Base-by-base conservation (phyloP, 2,888 invertebrate genomes). In the Eumerus sabulonum region DNA sequence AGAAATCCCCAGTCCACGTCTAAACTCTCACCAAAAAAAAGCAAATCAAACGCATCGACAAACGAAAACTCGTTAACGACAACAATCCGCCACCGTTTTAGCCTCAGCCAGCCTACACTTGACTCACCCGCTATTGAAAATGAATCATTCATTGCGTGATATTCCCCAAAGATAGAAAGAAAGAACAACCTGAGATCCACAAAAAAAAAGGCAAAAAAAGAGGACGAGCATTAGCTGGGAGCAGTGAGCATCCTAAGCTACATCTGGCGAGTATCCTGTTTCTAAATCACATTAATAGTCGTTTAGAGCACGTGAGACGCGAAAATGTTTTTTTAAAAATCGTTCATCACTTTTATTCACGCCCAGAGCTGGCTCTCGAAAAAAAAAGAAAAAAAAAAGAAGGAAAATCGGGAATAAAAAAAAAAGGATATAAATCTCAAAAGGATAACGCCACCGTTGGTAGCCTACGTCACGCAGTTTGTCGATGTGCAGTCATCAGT, bases 301-400 rank as follows among this genome's bases (percentile, higher is more conserved):
- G 79, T 79, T 79, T 74, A 74, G 79, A 79, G 74, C 79, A 79
- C 79, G 79, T 79, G 79, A 74, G 74, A 64, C 68, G 64, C 74
- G 79, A 71, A 84, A 84, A 83, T 83, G 83, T 76, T 63, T 77
- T 82, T 83, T 84, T 81, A 82, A 83, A 81, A 83, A 79, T 60
- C 83, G 82, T 83, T 83, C 83, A 83, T 84, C 83, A 83, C 82
- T 79, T 79, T 74, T 79, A 74, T 79, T 79, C 63, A 54, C 74
- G 74, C 68, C 68, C 35, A 57, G 53, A 73, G 53, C 67, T 62
- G 44, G 36, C 9, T 14, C 40, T 16, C 44, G 16, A 18, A 35
- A 7, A 1, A 17, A 4, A 11, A 13, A 47, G 13, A 14, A 2
- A 18, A 51, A 44, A 42, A 45, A 45, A 19, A 47, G 38, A 51